These are phyloP conservation scores for Rhinolophus sinicus DNA, from an alignment of 2,113 vertebrate species.

Conservation along the genomic window DNA sequence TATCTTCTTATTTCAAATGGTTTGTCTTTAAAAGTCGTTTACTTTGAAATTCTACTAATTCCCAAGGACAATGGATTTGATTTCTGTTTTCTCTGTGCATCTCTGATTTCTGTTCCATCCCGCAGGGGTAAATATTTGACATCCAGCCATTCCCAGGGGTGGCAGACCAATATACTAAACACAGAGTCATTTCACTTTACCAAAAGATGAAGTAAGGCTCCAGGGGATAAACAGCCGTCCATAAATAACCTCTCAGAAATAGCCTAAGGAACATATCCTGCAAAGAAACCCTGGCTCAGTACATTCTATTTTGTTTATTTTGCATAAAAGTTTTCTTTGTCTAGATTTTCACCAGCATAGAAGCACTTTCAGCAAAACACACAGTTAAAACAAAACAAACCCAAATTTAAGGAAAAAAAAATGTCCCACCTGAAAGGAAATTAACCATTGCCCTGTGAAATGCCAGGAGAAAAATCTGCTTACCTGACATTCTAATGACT, in stretches of 20 bases:
- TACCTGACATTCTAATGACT: slow-evolving; percentile 27
- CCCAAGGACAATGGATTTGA: neutral
- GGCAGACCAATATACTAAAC: neutral
- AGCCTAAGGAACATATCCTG: slow-evolving; percentile 64
- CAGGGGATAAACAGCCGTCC: slow-evolving; percentile 71
- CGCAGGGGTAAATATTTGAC: slow-evolving; percentile 76
- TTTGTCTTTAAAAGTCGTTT: slow-evolving; percentile 52
- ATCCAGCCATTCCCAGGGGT: slow-evolving; percentile 73
- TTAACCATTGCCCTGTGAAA: slow-evolving; percentile 36
- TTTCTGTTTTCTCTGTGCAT: slow-evolving; percentile 53
- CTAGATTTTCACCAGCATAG: slow-evolving; percentile 40
- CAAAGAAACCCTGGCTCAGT: slow-evolving; percentile 63
- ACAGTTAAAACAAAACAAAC: slow-evolving; percentile 52
- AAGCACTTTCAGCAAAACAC: slow-evolving; percentile 54
- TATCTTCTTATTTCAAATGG: slow-evolving; percentile 41
- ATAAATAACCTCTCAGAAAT: slow-evolving; percentile 78
- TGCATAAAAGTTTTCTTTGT: slow-evolving; percentile 76
- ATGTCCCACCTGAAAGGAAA: slow-evolving; percentile 57
- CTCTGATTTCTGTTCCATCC: slow-evolving; percentile 70
- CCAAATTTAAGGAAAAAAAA: neutral
- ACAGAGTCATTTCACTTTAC: slow-evolving; percentile 59
- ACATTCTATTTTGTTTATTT: slow-evolving; percentile 75
- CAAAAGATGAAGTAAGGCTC: slow-evolving; percentile 70
- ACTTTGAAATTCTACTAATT: slow-evolving; percentile 53
- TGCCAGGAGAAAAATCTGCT: slow-evolving; percentile 56